Percentiles rank a stretch among this genome's conserved stretches.
Evolutionary conservation across 1,140 invertebrate genomes (phyloP).

Genomic region (Hirudo medicinalis): DNA sequence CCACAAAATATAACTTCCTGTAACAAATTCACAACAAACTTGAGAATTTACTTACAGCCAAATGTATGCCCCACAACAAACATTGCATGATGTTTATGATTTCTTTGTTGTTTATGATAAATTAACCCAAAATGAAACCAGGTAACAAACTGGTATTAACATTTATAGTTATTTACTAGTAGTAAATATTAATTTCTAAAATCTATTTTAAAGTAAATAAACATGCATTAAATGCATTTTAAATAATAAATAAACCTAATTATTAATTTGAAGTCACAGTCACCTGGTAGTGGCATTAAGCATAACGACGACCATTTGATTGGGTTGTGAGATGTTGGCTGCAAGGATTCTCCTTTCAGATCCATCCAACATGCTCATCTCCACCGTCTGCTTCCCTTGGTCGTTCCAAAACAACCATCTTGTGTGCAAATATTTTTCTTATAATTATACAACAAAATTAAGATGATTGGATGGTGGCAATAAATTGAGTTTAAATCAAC

Average conservation of each 20-base stretch:
- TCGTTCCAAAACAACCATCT: slow-evolving; percentile 6
- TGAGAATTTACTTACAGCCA: neutral
- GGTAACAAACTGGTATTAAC: no score
- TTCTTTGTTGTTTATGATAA: no score
- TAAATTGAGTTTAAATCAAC: no score
- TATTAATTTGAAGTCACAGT: neutral
- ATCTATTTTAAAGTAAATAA: neutral
- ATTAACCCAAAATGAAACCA: no score
- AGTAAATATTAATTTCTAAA: no score
- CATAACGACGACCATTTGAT: neutral
- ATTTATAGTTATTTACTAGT: no score
- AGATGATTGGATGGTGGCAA: no score
- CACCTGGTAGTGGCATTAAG: neutral
- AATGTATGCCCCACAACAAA: neutral
- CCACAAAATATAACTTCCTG: slow-evolving; percentile 5
- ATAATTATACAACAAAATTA: no score
- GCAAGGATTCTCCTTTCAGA: neutral
- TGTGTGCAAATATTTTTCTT: no score
- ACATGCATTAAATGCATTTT: neutral
- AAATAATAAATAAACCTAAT: slow-evolving; percentile 3
- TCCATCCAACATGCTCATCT: slow-evolving; percentile 8
- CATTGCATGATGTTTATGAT: no score
- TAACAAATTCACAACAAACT: neutral
- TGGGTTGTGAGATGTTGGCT: neutral
- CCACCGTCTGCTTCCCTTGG: neutral